Evolutionary conservation across 2,888 invertebrate species (phyloP).

Genomic region (Pogonocherus hispidulus): DNA sequence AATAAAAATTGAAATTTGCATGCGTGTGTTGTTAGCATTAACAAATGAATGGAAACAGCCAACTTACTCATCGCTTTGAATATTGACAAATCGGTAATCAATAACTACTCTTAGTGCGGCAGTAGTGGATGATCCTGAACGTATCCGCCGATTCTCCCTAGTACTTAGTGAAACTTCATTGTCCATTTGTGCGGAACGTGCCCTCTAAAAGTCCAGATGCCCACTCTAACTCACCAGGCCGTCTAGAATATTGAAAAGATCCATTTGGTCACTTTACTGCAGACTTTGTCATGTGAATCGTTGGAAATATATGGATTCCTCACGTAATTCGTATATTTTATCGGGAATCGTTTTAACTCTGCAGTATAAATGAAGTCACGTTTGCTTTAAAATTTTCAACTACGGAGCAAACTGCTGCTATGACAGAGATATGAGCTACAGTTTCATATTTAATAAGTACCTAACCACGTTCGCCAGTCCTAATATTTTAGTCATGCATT

Average conservation of each 20-base stretch:
- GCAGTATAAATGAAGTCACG: neutral
- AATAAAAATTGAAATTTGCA: no score
- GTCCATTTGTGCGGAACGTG: conserved; percentile 33
- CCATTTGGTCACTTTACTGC: conserved; percentile 23
- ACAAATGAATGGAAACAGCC: no score
- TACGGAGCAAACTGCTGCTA: neutral
- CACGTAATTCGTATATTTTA: conserved; percentile 20
- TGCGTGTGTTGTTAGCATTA: no score
- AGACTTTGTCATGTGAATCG: conserved; percentile 13
- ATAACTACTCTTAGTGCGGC: conserved; percentile 7
- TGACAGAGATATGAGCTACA: neutral
- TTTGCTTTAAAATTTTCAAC: conserved; percentile 2
- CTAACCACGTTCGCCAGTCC: no score
- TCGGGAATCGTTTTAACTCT: conserved; percentile 7
- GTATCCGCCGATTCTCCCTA: conserved; percentile 9
- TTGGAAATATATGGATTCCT: conserved; percentile 11
- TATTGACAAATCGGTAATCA: conserved; percentile 1
- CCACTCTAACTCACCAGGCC: conserved; percentile 22
- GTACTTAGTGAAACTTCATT: conserved; percentile 29
- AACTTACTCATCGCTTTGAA: no score
- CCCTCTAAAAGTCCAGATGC: conserved; percentile 24
- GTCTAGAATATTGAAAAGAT: conserved; percentile 34
- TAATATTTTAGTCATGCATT: no score
- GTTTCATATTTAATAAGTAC: no score
- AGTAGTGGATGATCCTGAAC: neutral